Percentiles rank a stretch among this genome's conserved stretches.
Conservation (phyloP, 2,888 invertebrate genomes). For the Sinopyrophorus schimmeli region DNA sequence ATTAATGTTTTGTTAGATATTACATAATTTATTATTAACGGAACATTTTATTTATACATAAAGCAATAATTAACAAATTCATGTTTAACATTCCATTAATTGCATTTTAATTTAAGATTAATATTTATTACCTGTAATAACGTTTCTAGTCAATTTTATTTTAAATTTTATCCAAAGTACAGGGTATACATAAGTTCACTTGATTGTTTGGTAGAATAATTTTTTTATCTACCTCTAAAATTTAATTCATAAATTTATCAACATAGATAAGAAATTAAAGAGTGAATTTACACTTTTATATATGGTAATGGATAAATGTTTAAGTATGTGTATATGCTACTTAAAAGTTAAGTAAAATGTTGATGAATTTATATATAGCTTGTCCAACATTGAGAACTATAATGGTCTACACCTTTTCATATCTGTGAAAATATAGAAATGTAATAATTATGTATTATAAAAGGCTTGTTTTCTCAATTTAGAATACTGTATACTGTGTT, state of each 20-base stretch:
- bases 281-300: conserved; percentile 8
- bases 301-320: neutral
- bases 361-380: neutral
- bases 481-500: conserved; percentile 4
- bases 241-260: too few species aligned
- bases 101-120: conserved; percentile 10
- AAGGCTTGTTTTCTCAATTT: conserved; percentile 12
- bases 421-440: conserved; percentile 25
- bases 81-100: conserved; percentile 21
- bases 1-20: too few species aligned
- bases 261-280: conserved; percentile 4
- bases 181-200: conserved; percentile 23
- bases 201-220: too few species aligned
- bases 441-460: conserved; percentile 18
- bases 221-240: too few species aligned
- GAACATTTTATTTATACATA: too few species aligned
- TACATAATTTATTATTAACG: too few species aligned
- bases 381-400: neutral
- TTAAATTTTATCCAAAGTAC: conserved; percentile 14
- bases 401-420: conserved; percentile 27
- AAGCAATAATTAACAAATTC: too few species aligned
- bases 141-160: conserved; percentile 20
- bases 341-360: neutral
- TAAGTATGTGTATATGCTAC: conserved; percentile 1
- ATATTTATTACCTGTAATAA: conserved; percentile 10